phyloP scores from a whole-genome alignment of 2,113 vertebrate species.

The Gallinago undulata region DNA sequence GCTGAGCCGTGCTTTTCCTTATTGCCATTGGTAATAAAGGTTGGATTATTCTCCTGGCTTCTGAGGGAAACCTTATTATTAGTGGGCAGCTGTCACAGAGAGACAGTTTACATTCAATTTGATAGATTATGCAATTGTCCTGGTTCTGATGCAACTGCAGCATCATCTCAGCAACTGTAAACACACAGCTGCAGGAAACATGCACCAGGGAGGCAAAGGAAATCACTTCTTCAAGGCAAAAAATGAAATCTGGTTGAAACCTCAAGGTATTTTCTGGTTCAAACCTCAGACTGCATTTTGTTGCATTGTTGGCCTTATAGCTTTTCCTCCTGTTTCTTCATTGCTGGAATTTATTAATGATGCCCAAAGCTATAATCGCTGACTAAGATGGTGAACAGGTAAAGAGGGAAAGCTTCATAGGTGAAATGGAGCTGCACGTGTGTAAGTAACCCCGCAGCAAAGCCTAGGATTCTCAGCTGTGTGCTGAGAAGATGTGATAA shows the following conservation, averaged over 20 bases:
- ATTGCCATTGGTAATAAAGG: not conserved
- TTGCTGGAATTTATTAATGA: not conserved
- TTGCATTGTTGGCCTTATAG: not conserved
- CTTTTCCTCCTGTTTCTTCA: not conserved
- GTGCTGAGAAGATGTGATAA: not conserved
- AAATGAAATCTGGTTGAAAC: not conserved
- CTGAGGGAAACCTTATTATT: not conserved
- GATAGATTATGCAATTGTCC: conserved; percentile 51
- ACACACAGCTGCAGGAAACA: not conserved
- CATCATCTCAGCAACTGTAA: not conserved
- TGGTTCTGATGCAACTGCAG: conserved; percentile 24
- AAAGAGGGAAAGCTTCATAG: not conserved
- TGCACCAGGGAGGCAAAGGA: not conserved
- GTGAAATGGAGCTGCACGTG: not conserved
- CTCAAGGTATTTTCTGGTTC: not conserved
- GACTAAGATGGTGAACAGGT: not conserved
- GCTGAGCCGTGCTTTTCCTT: not conserved
- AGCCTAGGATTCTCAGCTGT: not conserved
- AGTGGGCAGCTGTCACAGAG: not conserved
- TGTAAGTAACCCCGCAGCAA: not conserved
- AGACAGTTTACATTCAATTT: not conserved
- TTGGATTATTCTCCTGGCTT: not conserved
- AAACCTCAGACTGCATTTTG: not conserved
- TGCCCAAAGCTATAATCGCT: not conserved
- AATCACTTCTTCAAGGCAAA: not conserved